Percentiles rank a stretch among this genome's conserved stretches.
Conservation (phyloP, 2,113 vertebrate genomes). For the Pitta sordida region DNA sequence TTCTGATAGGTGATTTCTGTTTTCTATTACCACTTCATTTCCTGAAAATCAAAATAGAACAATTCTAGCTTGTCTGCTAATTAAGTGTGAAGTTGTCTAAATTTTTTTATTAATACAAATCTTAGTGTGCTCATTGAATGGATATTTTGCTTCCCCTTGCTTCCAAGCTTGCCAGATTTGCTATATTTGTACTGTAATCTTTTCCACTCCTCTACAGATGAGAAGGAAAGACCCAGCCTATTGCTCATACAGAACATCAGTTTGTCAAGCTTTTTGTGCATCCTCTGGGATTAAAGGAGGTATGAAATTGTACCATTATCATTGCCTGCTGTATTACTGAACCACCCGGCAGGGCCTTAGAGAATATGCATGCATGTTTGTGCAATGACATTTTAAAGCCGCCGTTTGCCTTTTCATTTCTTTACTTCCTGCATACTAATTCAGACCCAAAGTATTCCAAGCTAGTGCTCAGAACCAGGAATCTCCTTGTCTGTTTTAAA, state of each 20-base stretch:
- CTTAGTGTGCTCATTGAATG: neutral
- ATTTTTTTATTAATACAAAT: neutral
- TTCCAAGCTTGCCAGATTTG: neutral
- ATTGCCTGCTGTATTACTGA: constrained; percentile 47
- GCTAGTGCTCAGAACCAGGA: neutral
- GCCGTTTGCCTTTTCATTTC: constrained; percentile 6
- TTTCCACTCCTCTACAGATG: neutral
- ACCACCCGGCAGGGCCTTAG: constrained; percentile 6
- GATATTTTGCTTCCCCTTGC: neutral
- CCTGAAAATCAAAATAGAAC: neutral
- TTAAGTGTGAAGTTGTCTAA: neutral
- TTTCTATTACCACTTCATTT: neutral
- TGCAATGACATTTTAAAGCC: constrained; percentile 60
- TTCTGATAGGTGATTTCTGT: neutral
- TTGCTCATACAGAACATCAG: constrained; percentile 14
- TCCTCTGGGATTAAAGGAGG: constrained; percentile 49
- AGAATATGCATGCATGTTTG: constrained; percentile 43
- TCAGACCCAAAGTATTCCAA: neutral
- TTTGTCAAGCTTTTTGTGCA: constrained; percentile 48
- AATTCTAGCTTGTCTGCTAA: neutral
- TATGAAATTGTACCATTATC: constrained; percentile 61
- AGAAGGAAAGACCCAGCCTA: neutral
- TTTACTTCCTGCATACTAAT: constrained; percentile 41
- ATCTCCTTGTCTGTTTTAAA: neutral
- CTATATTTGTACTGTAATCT: neutral